These are phyloP conservation scores for Entelurus aequoreus DNA, from an alignment of 2,113 vertebrate genomes.

Conservation along the genomic window DNA sequence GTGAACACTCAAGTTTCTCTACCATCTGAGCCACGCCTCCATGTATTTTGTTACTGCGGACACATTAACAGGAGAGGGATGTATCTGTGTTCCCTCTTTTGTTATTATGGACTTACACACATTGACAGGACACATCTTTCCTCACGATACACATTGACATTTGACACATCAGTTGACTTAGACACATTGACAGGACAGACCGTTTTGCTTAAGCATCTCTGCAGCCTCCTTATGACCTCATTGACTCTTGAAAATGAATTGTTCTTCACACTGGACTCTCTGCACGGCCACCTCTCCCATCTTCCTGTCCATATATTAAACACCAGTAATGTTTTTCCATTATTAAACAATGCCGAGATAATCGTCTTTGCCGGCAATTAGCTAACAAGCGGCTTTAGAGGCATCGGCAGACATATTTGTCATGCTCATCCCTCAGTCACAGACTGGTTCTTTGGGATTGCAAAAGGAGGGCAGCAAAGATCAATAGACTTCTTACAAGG, in stretches of 20 bases:
- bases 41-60: no score
- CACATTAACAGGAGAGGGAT: no score
- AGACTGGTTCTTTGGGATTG: slow-evolving; percentile 68
- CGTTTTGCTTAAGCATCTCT: slow-evolving; percentile 77
- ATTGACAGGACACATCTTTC: no score
- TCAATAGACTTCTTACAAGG: slow-evolving; percentile 95
- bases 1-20: no score
- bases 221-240: slow-evolving; percentile 70
- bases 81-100: no score
- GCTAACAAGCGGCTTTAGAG: slow-evolving; percentile 95
- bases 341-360: slow-evolving; percentile 94
- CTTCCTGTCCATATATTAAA: slow-evolving; percentile 94
- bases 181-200: not conserved
- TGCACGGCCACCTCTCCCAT: slow-evolving; percentile 83
- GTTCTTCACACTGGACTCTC: slow-evolving; percentile 77
- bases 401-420: slow-evolving; percentile 94
- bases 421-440: slow-evolving; percentile 75
- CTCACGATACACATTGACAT: no score
- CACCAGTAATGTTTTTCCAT: slow-evolving; percentile 95
- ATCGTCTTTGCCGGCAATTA: slow-evolving; percentile 98
- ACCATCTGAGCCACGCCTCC: no score
- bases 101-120: no score
- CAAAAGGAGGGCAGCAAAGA: slow-evolving; percentile 74
- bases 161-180: no score
- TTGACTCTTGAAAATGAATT: slow-evolving; percentile 86